These are phyloP conservation scores for Baryphthengus martii DNA, from an alignment of 2,113 vertebrate species.

Conservation along the genomic window DNA sequence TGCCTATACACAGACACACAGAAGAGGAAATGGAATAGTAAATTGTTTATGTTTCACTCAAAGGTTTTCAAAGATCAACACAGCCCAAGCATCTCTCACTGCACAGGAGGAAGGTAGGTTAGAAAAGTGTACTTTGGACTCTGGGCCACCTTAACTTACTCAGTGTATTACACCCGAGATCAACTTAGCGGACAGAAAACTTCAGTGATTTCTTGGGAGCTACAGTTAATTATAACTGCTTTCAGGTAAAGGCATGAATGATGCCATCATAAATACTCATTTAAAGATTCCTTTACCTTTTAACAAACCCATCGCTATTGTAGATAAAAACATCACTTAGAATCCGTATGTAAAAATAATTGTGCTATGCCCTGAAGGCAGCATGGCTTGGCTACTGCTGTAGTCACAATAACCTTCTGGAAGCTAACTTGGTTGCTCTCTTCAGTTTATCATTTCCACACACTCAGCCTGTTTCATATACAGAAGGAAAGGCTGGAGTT, in stretches of 20 bases:
- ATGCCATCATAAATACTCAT: not conserved
- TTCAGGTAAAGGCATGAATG: not conserved
- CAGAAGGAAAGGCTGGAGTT: not conserved
- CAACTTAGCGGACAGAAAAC: not conserved
- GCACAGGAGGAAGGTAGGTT: not conserved
- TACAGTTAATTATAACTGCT: not conserved
- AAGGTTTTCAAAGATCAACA: not conserved
- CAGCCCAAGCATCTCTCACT: not conserved
- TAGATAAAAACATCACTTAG: not conserved
- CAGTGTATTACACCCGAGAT: not conserved
- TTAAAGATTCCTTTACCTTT: not conserved
- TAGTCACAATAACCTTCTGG: not conserved
- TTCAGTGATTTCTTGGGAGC: not conserved
- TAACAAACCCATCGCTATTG: not conserved
- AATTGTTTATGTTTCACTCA: not conserved
- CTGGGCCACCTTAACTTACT: not conserved
- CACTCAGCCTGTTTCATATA: not conserved
- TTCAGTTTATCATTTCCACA: not conserved
- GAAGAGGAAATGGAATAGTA: not conserved
- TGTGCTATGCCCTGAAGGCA: not conserved
- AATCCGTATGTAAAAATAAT: not conserved
- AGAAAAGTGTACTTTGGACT: not conserved
- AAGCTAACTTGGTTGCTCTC: not conserved
- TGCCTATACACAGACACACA: not conserved
- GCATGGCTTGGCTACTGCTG: not conserved